A percentile compares a stretch with the other conserved stretches of the same genome.
phyloP scores from a whole-genome alignment of 2,113 vertebrate genomes.

The Actinemys pallida region DNA sequence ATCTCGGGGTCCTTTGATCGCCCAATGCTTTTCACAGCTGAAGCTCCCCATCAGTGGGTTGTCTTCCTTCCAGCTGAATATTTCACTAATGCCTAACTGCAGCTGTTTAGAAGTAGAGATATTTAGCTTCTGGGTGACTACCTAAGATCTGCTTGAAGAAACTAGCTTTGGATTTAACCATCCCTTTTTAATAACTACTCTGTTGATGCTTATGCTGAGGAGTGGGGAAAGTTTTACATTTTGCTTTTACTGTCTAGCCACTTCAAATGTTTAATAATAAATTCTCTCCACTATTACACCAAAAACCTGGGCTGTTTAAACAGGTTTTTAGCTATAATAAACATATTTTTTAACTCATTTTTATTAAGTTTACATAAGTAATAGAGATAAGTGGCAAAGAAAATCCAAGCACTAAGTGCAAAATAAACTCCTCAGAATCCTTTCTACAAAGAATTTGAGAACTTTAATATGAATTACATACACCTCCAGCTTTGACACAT shows the following conservation, averaged over 20 bases:
- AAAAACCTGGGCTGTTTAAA: slow-evolving; percentile 13
- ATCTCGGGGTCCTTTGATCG: not conserved
- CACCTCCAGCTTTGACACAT: not conserved
- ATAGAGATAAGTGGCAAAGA: not conserved
- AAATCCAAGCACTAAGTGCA: not conserved
- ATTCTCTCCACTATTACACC: not conserved
- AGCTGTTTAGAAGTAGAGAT: slow-evolving; percentile 35
- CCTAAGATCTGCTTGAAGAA: slow-evolving; percentile 7
- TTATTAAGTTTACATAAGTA: not conserved
- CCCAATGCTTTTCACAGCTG: slow-evolving; percentile 14
- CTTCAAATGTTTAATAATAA: slow-evolving; percentile 34
- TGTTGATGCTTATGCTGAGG: not conserved
- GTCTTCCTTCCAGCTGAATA: slow-evolving; percentile 12
- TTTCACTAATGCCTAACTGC: not conserved
- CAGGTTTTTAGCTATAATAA: slow-evolving; percentile 28
- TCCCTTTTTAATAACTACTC: slow-evolving; percentile 13
- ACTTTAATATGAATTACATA: not conserved
- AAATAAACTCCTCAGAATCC: not conserved
- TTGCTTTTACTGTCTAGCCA: not conserved
- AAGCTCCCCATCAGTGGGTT: not conserved
- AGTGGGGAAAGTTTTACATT: slow-evolving; percentile 5
- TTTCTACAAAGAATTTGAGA: not conserved
- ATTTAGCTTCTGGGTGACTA: slow-evolving; percentile 22
- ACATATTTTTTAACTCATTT: not conserved
- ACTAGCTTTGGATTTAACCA: slow-evolving; percentile 1